Evolutionary conservation across 2,113 vertebrate species (phyloP).

Genomic region (Thamnophis sirtalis): DNA sequence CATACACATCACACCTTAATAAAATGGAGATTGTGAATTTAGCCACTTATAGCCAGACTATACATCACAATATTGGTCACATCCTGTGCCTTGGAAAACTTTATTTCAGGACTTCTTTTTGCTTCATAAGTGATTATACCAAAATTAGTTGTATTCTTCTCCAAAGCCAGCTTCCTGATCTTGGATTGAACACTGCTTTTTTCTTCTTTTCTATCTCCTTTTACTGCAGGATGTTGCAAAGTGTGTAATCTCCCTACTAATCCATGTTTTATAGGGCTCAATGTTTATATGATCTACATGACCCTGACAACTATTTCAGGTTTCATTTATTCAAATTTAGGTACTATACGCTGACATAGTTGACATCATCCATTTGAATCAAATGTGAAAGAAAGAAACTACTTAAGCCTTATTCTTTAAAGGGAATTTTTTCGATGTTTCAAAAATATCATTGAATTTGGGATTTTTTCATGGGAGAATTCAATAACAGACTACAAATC

Average conservation of each 20-base stretch:
- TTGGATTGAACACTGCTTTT: neutral
- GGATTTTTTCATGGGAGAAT: neutral
- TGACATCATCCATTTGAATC: neutral
- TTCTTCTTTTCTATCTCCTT: neutral
- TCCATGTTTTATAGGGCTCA: neutral
- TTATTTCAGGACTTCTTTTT: neutral
- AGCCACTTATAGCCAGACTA: neutral
- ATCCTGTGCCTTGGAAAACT: neutral
- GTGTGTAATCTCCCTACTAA: neutral
- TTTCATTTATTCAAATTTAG: neutral
- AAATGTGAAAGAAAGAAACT: neutral
- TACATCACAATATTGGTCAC: neutral
- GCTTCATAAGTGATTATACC: neutral
- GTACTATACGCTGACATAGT: neutral
- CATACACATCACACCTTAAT: no score
- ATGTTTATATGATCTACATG: neutral
- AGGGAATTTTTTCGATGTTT: neutral
- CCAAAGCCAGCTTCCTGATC: neutral
- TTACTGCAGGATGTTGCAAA: neutral
- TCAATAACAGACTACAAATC: neutral
- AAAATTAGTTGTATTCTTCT: neutral
- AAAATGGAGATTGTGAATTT: neutral
- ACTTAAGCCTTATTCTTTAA: neutral
- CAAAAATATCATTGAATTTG: neutral
- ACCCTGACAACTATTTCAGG: neutral